A percentile compares a stretch with the other conserved stretches of the same genome.
These are phyloP conservation scores for Crossaster papposus DNA, from an alignment of 53 echinoderm and acorn worm species.

Conservation along the genomic window DNA sequence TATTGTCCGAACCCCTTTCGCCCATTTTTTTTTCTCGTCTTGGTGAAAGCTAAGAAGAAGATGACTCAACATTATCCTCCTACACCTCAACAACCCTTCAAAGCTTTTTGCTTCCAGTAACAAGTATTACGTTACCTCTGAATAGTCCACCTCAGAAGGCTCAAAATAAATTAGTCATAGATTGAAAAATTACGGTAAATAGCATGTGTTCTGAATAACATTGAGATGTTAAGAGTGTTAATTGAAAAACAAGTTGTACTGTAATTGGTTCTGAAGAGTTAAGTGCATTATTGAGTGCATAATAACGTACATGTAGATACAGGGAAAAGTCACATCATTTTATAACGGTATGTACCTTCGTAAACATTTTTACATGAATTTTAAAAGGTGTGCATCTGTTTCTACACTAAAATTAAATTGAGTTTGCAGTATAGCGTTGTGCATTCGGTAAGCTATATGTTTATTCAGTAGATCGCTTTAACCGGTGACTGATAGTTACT, in stretches of 20 bases:
- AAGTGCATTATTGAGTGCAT: too few relatives aligned
- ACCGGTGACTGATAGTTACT: neutral
- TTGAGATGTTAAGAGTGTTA: too few relatives aligned
- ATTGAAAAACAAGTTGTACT: too few relatives aligned
- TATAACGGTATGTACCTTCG: too few relatives aligned
- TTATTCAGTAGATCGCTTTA: too few relatives aligned
- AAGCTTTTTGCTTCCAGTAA: neutral
- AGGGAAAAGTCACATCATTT: too few relatives aligned
- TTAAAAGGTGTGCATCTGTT: neutral
- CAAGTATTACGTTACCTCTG: neutral
- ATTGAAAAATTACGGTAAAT: too few relatives aligned
- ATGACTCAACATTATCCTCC: neutral
- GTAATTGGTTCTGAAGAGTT: too few relatives aligned
- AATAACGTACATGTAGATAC: too few relatives aligned
- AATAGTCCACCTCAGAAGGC: neutral
- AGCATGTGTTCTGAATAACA: too few relatives aligned
- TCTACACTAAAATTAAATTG: neutral
- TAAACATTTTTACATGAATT: neutral
- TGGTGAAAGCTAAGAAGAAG: neutral
- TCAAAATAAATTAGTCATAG: neutral
- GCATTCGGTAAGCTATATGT: too few relatives aligned
- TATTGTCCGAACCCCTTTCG: neutral
- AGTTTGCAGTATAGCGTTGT: neutral
- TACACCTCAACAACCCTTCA: slow-evolving; percentile 1
- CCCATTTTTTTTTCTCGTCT: neutral